Evolutionary conservation across 2,888 invertebrate species (phyloP), one percentile per base, ranked within the genome.

Genomic region (Eupithecia insigniata): DNA sequence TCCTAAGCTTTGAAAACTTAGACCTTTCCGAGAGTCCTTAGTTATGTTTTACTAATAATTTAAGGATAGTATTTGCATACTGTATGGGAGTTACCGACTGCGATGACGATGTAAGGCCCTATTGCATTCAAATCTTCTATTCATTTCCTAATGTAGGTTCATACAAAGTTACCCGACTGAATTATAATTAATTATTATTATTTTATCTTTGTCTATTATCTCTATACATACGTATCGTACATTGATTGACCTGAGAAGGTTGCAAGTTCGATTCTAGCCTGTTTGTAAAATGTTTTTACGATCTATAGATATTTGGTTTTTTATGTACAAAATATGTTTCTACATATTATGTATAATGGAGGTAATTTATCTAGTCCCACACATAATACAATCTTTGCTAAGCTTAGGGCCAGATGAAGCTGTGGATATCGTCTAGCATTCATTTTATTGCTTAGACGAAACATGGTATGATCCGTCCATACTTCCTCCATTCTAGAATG

Each of bases 51-150:
- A 51, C 51, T 22, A 51, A 10, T 51, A 22, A 51, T 51, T 51
- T 51, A 51, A 22, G 51, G 12, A 12, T 26, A 51, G 12, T 12
- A 51, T 51, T 51, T 51, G 22, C 51, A 51, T 22, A 26, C 12
- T 12, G 10, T 46, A n/a, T 46, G 12, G 1, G 2, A 18, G 18
- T 46, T 22, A 22, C 22, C 51, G 51, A 22, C 51, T 51, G 10
- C 22, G 51, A 12, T 51, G 51, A 51, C 26, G 60, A 61, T 61
- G 30, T 18, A 61, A 30, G 18, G 16, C 32, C 30, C 60, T 32
- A 61, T 61, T 61, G 30, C 60, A 61, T 61, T 61, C 60, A 61
- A 61, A 61, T 61, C 7, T 32, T 61, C 16, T n/a, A 61, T 61
- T 32, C 60, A 32, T 61, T 30, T 30, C 32, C 28, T 32, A 32